phyloP scores from a whole-genome alignment of 2,797 vertebrate genomes.

The Cynodonichthys magdalenae region DNA sequence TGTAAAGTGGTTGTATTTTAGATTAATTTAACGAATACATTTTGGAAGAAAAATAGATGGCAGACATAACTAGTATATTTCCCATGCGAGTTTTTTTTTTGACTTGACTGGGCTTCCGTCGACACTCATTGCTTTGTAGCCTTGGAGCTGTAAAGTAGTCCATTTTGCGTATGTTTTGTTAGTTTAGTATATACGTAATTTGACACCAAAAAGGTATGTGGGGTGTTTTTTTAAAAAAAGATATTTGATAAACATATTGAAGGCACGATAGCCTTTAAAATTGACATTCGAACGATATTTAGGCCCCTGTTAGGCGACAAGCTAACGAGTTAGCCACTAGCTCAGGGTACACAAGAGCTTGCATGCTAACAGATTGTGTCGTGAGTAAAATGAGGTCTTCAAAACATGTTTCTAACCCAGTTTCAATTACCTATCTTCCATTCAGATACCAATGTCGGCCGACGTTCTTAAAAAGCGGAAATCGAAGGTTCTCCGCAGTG shows the following conservation, averaged over 20 bases:
- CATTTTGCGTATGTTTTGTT: neutral
- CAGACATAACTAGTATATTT: constrained; percentile 5
- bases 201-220: constrained; percentile 20
- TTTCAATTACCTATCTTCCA: neutral
- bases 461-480: constrained; percentile 94
- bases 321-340: constrained; percentile 19
- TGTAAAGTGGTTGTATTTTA: too few relatives aligned
- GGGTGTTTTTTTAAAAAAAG: rapidly evolving
- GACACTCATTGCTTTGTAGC: constrained; percentile 1
- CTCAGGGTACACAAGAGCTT: neutral
- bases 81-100: neutral
- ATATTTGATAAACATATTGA: neutral
- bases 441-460: constrained; percentile 72
- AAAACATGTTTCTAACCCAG: neutral
- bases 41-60: constrained; percentile 16
- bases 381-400: neutral
- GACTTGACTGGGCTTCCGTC: constrained; percentile 51
- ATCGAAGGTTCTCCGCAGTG: constrained; percentile 91
- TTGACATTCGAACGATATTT: neutral
- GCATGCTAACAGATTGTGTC: neutral
- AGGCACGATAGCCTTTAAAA: neutral
- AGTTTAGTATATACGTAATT: constrained; percentile 4
- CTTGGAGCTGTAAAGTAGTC: rapidly evolving
- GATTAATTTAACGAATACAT: too few relatives aligned
- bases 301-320: neutral